Evolutionary conservation across 2,797 vertebrate genomes (phyloP), one percentile per base, ranked within the genome.

Genomic region (Tolypeutes matacus): DNA sequence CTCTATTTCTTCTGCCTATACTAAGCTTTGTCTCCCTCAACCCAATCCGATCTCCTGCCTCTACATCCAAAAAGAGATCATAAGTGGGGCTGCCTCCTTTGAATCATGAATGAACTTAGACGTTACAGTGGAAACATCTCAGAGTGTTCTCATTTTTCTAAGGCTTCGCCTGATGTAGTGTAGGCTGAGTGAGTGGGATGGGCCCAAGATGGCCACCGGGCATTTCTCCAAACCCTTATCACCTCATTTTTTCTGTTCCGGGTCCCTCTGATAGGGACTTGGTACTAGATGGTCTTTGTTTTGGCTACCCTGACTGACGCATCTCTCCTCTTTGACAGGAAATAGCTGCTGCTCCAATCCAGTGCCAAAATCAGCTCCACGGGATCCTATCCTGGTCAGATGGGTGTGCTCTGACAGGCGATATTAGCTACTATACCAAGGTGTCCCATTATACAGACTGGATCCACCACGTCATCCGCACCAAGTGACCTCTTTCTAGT

Each of bases 351-450:
- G 25, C 11, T 42, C 77, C 65, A 39, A 39, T 94, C 46, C n/a
- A 89, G 60, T 95, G 88, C 81, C 58, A 84, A 73, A 39, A 64
- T 69, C 91, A 93, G 88, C 76, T 92, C 58, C 93, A 75, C 5
- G 80, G 81, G 14, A 94, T 94, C 58, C 81, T 89, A 1, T 89
- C 72, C 77, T 87, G 81, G 89, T 70, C 92, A 88, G 82, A 87
- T n/a, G 94, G 82, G 7, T 95, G 82, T 88, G 42, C 82, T 87
- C 77, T 95, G 88, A 96, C 49, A 56, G 72, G 72, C 5, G 53
- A 94, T 31, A 1, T 56, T 42, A 86, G 89, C 73, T 76, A 90
- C 65, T 85, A 82, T 49, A 91, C 88, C 60, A 90, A 84, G 92
- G 62, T 94, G 31, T 94, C 86, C 60, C 60, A 4, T 29, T 92